phyloP scores from a whole-genome alignment of 2,113 vertebrate genomes.

The Heteronetta atricapilla region DNA sequence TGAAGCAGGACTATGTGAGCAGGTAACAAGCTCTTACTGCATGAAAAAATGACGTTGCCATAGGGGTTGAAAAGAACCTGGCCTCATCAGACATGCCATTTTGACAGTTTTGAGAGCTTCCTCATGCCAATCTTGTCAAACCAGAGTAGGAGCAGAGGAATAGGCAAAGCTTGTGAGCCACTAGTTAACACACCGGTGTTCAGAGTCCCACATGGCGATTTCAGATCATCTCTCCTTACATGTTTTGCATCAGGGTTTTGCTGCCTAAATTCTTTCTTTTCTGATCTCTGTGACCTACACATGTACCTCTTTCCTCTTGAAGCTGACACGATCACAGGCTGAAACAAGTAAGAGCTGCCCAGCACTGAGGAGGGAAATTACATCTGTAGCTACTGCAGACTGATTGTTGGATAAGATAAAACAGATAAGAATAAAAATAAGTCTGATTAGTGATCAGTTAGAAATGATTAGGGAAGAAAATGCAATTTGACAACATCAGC shows the following conservation, averaged over 20 bases:
- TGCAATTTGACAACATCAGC: background rate
- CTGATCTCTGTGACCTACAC: conserved; percentile 66
- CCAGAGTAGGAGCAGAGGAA: background rate
- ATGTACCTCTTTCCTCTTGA: conserved; percentile 34
- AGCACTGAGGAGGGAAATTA: conserved; percentile 1
- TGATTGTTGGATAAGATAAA: background rate
- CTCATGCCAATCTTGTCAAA: background rate
- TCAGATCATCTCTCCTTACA: conserved; percentile 34
- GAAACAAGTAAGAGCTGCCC: conserved; percentile 4
- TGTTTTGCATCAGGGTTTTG: conserved; percentile 24
- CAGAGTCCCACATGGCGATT: background rate
- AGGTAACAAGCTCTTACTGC: background rate
- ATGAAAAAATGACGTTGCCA: background rate
- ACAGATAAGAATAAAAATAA: background rate
- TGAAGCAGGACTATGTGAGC: background rate
- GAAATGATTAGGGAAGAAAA: background rate
- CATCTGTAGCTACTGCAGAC: background rate
- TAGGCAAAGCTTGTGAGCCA: background rate
- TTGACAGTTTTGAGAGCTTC: conserved; percentile 24
- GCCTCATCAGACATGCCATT: background rate
- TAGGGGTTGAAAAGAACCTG: conserved; percentile 15
- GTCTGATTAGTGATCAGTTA: background rate
- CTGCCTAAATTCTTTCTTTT: conserved; percentile 43
- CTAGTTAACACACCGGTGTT: background rate
- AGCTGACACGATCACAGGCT: background rate